Percentiles rank a stretch among this genome's conserved stretches.
phyloP scores from a whole-genome alignment of 2,888 invertebrate genomes.

The Tubulanus polymorphus region DNA sequence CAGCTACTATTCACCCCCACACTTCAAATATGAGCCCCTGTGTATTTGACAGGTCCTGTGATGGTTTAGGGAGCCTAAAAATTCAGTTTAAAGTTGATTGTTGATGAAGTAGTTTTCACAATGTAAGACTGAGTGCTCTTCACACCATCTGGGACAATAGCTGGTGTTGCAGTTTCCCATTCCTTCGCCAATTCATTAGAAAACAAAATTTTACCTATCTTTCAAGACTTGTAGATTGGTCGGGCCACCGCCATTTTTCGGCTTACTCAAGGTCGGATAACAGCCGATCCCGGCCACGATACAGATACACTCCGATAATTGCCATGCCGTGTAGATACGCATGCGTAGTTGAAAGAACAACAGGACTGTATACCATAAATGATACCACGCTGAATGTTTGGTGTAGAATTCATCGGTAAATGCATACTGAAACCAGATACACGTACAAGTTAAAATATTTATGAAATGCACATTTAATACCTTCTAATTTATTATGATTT shows the following conservation, averaged over 20 bases:
- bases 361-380: slow-evolving; percentile 80
- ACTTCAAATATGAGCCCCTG: no score
- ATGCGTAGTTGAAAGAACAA: slow-evolving; percentile 83
- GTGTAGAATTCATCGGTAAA: slow-evolving; percentile 72
- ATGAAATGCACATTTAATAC: no score
- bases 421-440: slow-evolving; percentile 67
- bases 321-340: slow-evolving; percentile 85
- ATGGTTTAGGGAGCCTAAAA: no score
- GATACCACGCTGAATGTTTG: slow-evolving; percentile 70
- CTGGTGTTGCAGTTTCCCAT: no score
- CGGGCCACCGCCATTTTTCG: slow-evolving; percentile 79
- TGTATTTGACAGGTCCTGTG: no score
- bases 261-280: slow-evolving; percentile 72
- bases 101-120: no score
- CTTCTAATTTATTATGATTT: no score
- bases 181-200: no score
- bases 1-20: no score
- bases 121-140: no score
- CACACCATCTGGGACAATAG: no score
- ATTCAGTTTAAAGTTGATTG: no score
- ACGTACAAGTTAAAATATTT: neutral
- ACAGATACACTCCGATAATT: slow-evolving; percentile 88
- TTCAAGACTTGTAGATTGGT: slow-evolving; percentile 55
- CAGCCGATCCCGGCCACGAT: slow-evolving; percentile 87
- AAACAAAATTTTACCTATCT: slow-evolving; percentile 25